These are phyloP conservation scores for Varanus komodoensis DNA, from an alignment of 2,113 vertebrate species.

Conservation along the genomic window DNA sequence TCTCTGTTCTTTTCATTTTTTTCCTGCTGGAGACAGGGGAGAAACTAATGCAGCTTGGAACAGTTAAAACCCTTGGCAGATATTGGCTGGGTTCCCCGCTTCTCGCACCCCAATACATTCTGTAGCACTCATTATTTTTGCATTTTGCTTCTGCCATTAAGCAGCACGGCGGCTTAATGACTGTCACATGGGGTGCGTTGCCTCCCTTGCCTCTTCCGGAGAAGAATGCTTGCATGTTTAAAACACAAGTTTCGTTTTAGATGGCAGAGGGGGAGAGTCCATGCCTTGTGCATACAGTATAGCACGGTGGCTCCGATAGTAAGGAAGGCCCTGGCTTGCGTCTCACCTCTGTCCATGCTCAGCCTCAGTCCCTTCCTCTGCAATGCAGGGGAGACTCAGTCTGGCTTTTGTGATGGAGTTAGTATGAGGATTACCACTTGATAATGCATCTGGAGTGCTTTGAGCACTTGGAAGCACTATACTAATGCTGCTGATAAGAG, in stretches of 20 bases:
- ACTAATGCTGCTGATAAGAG: no score
- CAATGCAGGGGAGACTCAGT: no score
- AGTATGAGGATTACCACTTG: no score
- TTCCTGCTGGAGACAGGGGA: not conserved
- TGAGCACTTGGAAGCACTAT: no score
- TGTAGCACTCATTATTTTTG: slow-evolving; percentile 2
- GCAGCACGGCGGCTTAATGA: slow-evolving; percentile 24
- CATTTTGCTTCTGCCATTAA: not conserved
- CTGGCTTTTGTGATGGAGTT: no score
- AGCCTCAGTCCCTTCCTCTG: no score
- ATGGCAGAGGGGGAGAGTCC: not conserved
- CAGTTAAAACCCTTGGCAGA: not conserved
- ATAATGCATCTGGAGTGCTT: no score
- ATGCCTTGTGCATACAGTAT: not conserved
- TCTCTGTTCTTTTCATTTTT: slow-evolving; percentile 8
- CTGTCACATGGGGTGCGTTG: slow-evolving; percentile 12
- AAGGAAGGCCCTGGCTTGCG: not conserved
- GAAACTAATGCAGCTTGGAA: slow-evolving; percentile 19
- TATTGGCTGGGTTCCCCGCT: not conserved
- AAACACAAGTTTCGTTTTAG: not conserved
- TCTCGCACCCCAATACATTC: not conserved
- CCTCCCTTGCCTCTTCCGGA: not conserved
- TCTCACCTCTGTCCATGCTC: not conserved
- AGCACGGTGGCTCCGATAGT: not conserved
- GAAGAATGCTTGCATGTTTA: not conserved